Percentiles rank a stretch among this genome's conserved stretches.
phyloP scores from a whole-genome alignment of 2,113 vertebrate species.

The Tor tambroides region DNA sequence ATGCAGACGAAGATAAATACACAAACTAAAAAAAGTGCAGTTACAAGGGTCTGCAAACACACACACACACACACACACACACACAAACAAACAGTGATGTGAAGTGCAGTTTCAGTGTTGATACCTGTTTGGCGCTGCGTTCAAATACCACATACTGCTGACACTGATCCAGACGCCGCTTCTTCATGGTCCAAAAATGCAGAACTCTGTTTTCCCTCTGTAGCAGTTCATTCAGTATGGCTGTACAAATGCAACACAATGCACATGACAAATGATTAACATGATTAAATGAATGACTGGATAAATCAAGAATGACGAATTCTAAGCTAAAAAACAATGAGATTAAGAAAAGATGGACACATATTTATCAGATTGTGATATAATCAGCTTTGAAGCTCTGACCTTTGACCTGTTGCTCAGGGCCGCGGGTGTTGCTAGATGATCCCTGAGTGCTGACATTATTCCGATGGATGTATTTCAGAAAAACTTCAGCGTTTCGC shows the following conservation, averaged over 20 bases:
- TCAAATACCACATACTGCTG: conserved; percentile 70
- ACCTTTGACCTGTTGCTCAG: conserved; percentile 98
- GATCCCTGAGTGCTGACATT: conserved; percentile 94
- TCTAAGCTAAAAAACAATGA: not conserved
- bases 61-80: not conserved
- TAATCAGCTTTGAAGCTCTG: conserved; percentile 56
- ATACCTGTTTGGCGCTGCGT: conserved; percentile 94
- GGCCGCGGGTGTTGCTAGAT: conserved; percentile 86
- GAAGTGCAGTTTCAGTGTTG: not conserved
- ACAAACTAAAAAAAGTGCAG: no score
- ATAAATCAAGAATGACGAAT: not conserved
- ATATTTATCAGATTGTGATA: not conserved
- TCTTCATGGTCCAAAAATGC: conserved; percentile 98
- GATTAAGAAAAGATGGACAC: not conserved
- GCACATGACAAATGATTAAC: not conserved
- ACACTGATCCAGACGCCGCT: conserved; percentile 93
- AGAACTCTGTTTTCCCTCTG: conserved; percentile 95
- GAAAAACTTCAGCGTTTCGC: conserved; percentile 96
- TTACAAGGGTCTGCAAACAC: not conserved
- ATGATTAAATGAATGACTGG: not conserved
- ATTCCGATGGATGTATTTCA: conserved; percentile 99
- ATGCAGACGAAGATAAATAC: no score
- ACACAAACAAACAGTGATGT: no score
- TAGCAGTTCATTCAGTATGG: conserved; percentile 92
- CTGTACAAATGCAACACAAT: conserved; percentile 68